phyloP scores from a whole-genome alignment of 2,888 invertebrate species.

The Carabus problematicus region DNA sequence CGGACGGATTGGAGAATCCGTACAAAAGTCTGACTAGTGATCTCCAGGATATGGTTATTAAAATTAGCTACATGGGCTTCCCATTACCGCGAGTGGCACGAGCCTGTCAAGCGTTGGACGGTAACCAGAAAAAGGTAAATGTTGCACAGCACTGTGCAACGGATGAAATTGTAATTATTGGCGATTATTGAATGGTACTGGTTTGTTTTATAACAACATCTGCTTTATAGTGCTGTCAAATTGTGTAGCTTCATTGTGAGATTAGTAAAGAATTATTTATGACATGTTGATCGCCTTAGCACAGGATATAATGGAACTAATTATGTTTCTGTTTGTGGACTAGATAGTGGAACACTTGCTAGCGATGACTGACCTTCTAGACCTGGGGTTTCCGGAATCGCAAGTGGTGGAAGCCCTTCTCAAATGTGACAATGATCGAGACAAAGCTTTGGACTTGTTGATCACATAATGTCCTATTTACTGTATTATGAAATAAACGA shows the following conservation, averaged over 20 bases:
- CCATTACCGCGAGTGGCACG: conserved; percentile 80
- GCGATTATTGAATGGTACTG: conserved; percentile 8
- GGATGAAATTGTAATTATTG: conserved; percentile 7
- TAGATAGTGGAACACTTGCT: conserved; percentile 85
- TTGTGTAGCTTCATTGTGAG: not conserved
- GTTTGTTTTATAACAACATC: conserved; percentile 6
- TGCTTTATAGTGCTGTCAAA: too few species aligned
- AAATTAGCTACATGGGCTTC: conserved; percentile 89
- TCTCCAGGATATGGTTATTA: conserved; percentile 72
- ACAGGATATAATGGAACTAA: too few species aligned
- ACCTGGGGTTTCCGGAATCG: conserved; percentile 82
- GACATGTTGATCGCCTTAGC: too few species aligned
- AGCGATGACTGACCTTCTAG: conserved; percentile 77
- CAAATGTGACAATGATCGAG: conserved; percentile 81
- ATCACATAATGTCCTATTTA: conserved; percentile 67
- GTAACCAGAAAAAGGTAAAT: conserved; percentile 83
- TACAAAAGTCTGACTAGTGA: conserved; percentile 61
- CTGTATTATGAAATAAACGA: conserved; percentile 43
- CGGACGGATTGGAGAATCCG: conserved; percentile 54
- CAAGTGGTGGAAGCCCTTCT: conserved; percentile 76
- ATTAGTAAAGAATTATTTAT: too few species aligned
- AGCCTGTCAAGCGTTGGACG: conserved; percentile 78
- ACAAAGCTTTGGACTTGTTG: conserved; percentile 84
- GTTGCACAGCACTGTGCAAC: not conserved
- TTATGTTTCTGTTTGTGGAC: conserved; percentile 47